These are phyloP conservation scores for Ictalurus furcatus DNA, from an alignment of 2,113 vertebrate genomes.

Conservation along the genomic window DNA sequence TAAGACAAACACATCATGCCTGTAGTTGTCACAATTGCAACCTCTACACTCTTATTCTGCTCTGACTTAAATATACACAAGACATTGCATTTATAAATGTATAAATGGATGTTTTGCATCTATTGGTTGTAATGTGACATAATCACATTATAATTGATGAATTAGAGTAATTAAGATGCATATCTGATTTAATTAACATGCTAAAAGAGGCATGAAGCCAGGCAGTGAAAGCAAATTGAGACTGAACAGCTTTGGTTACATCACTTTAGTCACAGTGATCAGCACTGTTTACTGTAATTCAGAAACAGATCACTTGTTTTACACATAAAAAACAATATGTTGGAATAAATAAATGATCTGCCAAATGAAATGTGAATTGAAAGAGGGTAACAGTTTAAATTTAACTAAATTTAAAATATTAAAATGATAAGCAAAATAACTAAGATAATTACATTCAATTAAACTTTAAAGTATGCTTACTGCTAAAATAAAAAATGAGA, in stretches of 20 bases:
- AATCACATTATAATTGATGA: constrained; percentile 77
- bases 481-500: background rate
- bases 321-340: background rate
- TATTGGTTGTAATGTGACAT: constrained; percentile 72
- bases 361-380: background rate
- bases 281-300: constrained; percentile 8
- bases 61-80: constrained; percentile 50
- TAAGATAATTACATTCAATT: background rate
- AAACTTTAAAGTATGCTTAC: background rate
- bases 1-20: constrained; percentile 81
- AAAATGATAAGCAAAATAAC: background rate
- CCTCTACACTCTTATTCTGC: constrained; percentile 47
- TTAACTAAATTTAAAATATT: background rate
- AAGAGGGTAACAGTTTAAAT: background rate
- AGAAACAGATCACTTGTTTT: background rate
- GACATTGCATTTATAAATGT: constrained; percentile 60
- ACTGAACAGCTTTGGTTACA: constrained; percentile 41
- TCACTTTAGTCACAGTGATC: constrained; percentile 46
- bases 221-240: constrained; percentile 61
- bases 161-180: constrained; percentile 77
- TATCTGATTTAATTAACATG: constrained; percentile 75
- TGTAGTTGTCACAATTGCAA: constrained; percentile 74
- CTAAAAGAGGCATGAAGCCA: constrained; percentile 66
- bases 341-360: background rate
- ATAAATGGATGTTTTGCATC: constrained; percentile 67